Conservation (phyloP, 1,140 invertebrate genomes). For the Geopemphigus sp. region DNA sequence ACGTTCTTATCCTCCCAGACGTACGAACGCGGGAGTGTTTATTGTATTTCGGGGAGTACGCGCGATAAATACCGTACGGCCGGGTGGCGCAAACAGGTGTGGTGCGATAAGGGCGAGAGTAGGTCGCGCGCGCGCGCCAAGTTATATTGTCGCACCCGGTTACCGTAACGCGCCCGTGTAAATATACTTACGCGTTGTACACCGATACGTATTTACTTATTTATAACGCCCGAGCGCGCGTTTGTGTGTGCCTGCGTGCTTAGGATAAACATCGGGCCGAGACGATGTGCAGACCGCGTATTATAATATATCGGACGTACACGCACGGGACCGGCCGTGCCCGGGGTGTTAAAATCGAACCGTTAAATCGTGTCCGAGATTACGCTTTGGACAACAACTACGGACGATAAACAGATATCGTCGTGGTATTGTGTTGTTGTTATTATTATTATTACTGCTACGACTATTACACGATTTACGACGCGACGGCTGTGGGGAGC, state of each 20-base stretch:
- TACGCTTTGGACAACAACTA: too few species aligned
- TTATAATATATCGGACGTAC: too few species aligned
- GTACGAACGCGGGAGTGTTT: too few species aligned
- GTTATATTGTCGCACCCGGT: neutral
- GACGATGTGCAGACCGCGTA: slow-evolving; percentile 28
- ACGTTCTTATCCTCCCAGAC: neutral
- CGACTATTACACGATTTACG: too few species aligned
- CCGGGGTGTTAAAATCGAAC: too few species aligned
- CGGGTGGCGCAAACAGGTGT: slow-evolving; percentile 36
- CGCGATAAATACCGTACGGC: neutral
- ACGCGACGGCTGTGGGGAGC: too few species aligned
- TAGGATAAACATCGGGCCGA: slow-evolving; percentile 13
- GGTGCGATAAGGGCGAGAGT: slow-evolving; percentile 9
- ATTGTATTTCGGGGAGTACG: neutral
- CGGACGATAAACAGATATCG: too few species aligned
- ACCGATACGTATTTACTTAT: slow-evolving; percentile 12
- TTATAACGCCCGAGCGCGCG: neutral
- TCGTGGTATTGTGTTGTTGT: too few species aligned
- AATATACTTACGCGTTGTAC: too few species aligned
- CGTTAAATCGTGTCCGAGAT: neutral
- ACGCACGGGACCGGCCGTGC: too few species aligned
- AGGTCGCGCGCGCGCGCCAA: neutral
- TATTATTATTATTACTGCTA: too few species aligned
- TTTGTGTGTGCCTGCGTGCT: neutral
- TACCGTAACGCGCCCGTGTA: neutral